Conservation (phyloP, 2,113 vertebrate species). For the Clarias gariepinus region DNA sequence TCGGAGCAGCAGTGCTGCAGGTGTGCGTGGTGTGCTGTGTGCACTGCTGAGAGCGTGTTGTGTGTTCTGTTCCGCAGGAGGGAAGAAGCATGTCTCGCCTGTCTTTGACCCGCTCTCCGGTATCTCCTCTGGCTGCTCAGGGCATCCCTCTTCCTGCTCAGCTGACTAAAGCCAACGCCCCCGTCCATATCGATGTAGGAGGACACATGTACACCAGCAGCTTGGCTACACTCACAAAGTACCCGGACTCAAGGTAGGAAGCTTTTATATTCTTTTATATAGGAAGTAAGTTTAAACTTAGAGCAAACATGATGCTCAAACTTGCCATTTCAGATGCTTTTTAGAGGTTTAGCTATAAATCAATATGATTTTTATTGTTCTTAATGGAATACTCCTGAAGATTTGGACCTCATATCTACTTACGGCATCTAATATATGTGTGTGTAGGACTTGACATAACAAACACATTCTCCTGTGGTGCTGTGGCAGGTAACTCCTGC, state of each 20-base stretch:
- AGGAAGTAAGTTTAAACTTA: not conserved
- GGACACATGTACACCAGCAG: constrained; percentile 99
- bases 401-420: not conserved
- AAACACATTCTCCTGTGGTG: not conserved
- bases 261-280: not conserved
- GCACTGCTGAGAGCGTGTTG: constrained; percentile 43
- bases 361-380: not conserved
- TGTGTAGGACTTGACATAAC: not conserved
- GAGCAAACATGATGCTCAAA: not conserved
- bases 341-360: not conserved
- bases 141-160: constrained; percentile 97
- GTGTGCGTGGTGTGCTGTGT: constrained; percentile 15
- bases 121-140: constrained; percentile 96
- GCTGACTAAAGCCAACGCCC: constrained; percentile 96
- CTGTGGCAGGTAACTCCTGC: not conserved
- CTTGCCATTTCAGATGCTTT: not conserved
- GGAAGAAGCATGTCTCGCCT: constrained; percentile 99
- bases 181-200: constrained; percentile 97
- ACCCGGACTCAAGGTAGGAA: constrained; percentile 95
- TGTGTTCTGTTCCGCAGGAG: constrained; percentile 76
- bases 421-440: not conserved
- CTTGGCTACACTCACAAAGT: constrained; percentile 95
- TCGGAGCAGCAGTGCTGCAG: constrained; percentile 25
- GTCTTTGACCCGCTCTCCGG: constrained; percentile 96
- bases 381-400: not conserved